These are phyloP conservation scores for Drosophila nigrodunni DNA, from an alignment of 1,140 invertebrate species.

Conservation along the genomic window DNA sequence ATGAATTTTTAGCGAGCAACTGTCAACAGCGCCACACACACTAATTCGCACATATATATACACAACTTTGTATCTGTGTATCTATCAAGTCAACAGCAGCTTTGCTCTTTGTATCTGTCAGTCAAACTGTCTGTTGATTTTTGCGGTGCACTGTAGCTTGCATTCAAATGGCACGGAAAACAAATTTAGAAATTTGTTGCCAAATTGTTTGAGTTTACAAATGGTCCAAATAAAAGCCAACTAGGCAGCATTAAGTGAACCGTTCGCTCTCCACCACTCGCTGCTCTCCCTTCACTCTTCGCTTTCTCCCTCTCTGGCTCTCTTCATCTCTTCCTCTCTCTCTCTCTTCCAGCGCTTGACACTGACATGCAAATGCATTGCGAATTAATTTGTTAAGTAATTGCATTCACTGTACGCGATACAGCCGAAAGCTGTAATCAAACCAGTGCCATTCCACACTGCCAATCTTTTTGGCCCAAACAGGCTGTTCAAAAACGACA, in stretches of 20 bases:
- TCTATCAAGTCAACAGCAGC: background rate
- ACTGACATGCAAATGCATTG: constrained; percentile 63
- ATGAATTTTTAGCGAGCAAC: constrained; percentile 24
- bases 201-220: constrained; percentile 14
- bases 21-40: constrained; percentile 17
- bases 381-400: constrained; percentile 75
- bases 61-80: constrained; percentile 1
- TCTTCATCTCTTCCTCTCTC: background rate
- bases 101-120: background rate
- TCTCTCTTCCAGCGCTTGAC: constrained; percentile 17
- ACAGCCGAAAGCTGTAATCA: constrained; percentile 2
- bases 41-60: too few species aligned
- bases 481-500: background rate
- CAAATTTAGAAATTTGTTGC: constrained; percentile 32
- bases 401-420: constrained; percentile 32
- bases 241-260: constrained; percentile 1
- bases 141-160: constrained; percentile 17
- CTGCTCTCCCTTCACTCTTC: too few species aligned
- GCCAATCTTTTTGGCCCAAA: background rate
- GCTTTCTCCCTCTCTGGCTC: background rate
- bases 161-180: constrained; percentile 32
- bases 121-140: background rate
- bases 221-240: constrained; percentile 4
- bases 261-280: background rate
- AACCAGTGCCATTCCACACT: background rate